Base-by-base conservation (phyloP, 2,888 invertebrate genomes). In the Papilio protenor region DNA sequence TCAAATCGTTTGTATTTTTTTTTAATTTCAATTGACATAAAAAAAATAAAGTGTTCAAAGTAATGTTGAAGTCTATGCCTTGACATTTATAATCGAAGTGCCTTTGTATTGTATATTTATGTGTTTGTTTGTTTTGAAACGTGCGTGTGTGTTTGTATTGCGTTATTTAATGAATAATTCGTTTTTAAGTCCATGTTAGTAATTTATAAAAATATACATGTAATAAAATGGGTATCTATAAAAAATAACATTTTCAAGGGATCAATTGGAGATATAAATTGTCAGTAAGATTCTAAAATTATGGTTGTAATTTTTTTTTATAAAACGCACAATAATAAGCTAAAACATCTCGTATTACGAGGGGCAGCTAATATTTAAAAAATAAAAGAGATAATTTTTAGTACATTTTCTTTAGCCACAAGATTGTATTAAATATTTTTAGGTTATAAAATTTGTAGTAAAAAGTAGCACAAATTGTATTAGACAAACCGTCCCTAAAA, bases 41-140 rank as follows among this genome's bases (percentile, higher is more conserved):
- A n/a, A 69, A 45, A 69, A 69, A 45, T 45, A 45, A 69, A 12
- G 33, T 33, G 73, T 73, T 73, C 57, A 40, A 21, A 73, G 59
- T 57, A 59, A 40, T 59, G 5, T 73, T n/a, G n/a, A 55, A 33
- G 59, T 73, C 73, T 59, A 69, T 33, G 73, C 77, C 52, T 73
- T 59, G 55, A 73, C 40, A 73, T 77, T 40, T n/a, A 40, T 66
- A 69, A 72, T 57, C n/a, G 23, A 75, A 77, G 75, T 77, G 77
- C 75, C 73, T 76, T 73, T 78, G n/a, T 79, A 40, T 23, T 75
- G 23, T 73, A 52, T 73, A 27, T 73, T n/a, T 73, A 23, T 57
- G 61, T 74, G 45, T 45, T 11, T 73, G 52, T 18, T 21, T 72
- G 64, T 73, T 45, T 70, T 49, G 16, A 27, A 8, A 52, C 14